Conservation (phyloP, 2,797 vertebrate species). For the Siniperca obscura region DNA sequence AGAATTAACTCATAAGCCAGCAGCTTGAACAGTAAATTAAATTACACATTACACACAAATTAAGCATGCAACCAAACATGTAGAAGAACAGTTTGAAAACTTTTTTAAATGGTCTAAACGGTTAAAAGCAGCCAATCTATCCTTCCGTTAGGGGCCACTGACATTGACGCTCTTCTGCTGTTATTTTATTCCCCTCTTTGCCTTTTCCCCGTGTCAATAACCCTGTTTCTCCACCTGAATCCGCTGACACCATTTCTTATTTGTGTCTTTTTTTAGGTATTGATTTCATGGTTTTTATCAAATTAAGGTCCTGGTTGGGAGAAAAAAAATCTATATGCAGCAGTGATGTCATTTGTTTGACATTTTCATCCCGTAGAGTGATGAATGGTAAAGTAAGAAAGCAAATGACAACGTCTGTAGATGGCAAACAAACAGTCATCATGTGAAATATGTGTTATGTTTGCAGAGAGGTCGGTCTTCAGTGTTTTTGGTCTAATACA, state of each 20-base stretch:
- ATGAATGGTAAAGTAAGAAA: slow-evolving; percentile 71
- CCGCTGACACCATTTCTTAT: slow-evolving; percentile 71
- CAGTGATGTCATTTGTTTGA: slow-evolving; percentile 83
- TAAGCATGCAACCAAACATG: slow-evolving; percentile 7
- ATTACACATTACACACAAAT: neutral
- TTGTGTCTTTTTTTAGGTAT: slow-evolving; percentile 78
- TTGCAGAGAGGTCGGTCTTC: slow-evolving; percentile 11
- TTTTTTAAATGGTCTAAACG: neutral
- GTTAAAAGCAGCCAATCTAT: slow-evolving; percentile 13
- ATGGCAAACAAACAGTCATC: slow-evolving; percentile 55
- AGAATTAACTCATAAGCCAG: slow-evolving; percentile 35
- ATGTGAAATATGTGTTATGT: slow-evolving; percentile 28
- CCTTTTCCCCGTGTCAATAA: slow-evolving; percentile 60
- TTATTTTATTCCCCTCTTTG: slow-evolving; percentile 42
- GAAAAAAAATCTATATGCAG: slow-evolving; percentile 79
- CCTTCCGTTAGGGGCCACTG: neutral
- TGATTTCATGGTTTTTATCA: slow-evolving; percentile 82
- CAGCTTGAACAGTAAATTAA: slow-evolving; percentile 15
- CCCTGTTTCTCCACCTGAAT: slow-evolving; percentile 60
- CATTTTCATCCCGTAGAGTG: slow-evolving; percentile 80
- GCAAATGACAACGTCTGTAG: slow-evolving; percentile 62
- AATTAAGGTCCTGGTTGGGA: slow-evolving; percentile 78
- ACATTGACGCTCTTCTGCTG: slow-evolving; percentile 7
- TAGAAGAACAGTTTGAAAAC: slow-evolving; percentile 18
- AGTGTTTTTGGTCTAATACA: slow-evolving; percentile 1